These are phyloP conservation scores for Liparis tanakae DNA, from an alignment of 2,797 vertebrate species.

Conservation along the genomic window DNA sequence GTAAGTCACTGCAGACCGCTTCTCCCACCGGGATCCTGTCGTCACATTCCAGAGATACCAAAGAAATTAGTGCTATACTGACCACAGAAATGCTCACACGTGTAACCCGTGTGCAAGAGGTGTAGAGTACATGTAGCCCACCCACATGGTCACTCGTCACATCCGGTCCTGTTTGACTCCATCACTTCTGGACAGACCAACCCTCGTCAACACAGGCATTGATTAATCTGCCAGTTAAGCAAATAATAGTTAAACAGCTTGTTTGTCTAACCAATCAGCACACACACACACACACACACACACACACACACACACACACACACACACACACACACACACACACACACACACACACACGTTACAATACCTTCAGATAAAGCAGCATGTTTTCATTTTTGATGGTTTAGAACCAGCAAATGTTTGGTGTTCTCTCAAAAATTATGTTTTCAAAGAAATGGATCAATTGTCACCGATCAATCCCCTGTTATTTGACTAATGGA, in stretches of 20 bases:
- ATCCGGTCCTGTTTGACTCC: background rate
- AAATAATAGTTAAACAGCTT: background rate
- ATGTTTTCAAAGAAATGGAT: background rate
- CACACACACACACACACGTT: background rate
- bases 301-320: too few species aligned
- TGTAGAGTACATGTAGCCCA: background rate
- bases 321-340: too few species aligned
- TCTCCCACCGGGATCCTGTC: constrained; percentile 17
- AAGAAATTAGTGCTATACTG: constrained; percentile 12
- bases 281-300: background rate
- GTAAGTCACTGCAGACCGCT: constrained; percentile 18
- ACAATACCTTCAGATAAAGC: background rate
- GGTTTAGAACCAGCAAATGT: background rate
- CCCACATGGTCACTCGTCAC: constrained; percentile 1
- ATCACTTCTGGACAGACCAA: background rate
- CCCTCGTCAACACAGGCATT: background rate
- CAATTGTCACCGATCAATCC: background rate
- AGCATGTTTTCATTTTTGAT: background rate
- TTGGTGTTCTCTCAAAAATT: background rate
- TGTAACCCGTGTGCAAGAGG: background rate
- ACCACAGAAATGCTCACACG: constrained; percentile 12
- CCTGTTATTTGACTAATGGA: background rate
- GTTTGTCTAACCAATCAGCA: background rate
- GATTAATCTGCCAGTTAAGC: background rate
- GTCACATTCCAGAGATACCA: constrained; percentile 37